Base-by-base conservation (phyloP, 2,888 invertebrate species). In the Cartodere bifasciata region DNA sequence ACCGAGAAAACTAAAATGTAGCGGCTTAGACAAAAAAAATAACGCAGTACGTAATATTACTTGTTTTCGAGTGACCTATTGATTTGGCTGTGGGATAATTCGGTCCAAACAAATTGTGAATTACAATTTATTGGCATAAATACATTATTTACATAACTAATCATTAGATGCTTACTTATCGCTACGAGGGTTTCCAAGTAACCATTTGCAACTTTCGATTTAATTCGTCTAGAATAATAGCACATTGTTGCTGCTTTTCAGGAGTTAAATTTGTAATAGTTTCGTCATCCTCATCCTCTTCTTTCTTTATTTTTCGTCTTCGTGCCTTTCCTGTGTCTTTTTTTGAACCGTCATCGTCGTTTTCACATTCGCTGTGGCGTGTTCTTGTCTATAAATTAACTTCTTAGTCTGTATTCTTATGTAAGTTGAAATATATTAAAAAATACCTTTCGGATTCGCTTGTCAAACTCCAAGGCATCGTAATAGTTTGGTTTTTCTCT, bases 401-500 rank as follows among this genome's bases (percentile, higher is more conserved):
- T 32, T 10, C 23, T 3, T 6, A 23, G n/a, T 4, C 4, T 21
- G 9, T 25, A 13, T 20, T 14, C 20, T 32, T 6, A 29, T 5
- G 9, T 2, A 6, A 26, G 15, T 7, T 2, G 13, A 13, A 14
- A 24, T 48, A 17, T 22, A 28, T 28, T n/a, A 15, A n/a, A n/a
- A n/a, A n/a, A 16, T 50, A 63, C 78, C 62, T 78, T 72, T 50
- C 72, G 68, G 30, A 75, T 72, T 52, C 81, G 75, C 47, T 80
- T 82, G 51, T 83, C 80, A 51, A 78, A 83, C 48, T 83, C 79
- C 37, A 82, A 68, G 1, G 82, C 75, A 58, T 86, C 84, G 43
- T 85, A 86, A 56, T 81, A 85, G 63, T 84, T 79, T 2, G 83
- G 82, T 47, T 83, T 81, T 11, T 80, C 75, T 33, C 84, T 60